Base-by-base conservation (phyloP, 2,888 invertebrate species). In the Disparrhopalites patrizii region DNA sequence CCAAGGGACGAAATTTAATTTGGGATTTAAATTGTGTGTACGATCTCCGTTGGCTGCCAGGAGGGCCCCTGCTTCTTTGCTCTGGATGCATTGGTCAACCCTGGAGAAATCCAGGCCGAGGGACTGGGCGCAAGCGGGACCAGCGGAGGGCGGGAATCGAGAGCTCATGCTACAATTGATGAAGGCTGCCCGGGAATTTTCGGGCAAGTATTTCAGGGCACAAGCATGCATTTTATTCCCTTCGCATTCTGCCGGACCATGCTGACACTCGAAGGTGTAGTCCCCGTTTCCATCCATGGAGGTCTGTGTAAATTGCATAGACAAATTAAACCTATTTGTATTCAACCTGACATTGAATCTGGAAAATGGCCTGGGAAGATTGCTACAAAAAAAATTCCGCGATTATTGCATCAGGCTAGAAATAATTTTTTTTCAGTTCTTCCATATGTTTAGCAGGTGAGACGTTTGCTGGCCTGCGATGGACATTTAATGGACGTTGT, bases 221-320 rank as follows among this genome's bases (percentile, higher is more conserved):
- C 77, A 77, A 1, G 76, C 71, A 65, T 76, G 76, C 36, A 77
- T 70, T 68, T 70, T 74, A 67, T 77, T 77, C 38, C 76, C 76
- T 23, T 72, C 70, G 62, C 77, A 77, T 69, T 77, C 77, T 18
- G 69, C 65, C 13, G 67, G 66, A 8, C 77, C 77, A 66, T 77
- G 77, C 67, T 77, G 77, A 58, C 77, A 77, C 3, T 55, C 31
- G 63, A 77, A 77, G 3, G 40, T 15, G 36, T 57, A 73, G 2
- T 62, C 52, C 20, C 70, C 75, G 38, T 71, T 56, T 33, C 52
- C 52, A 47, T 31, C 43, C 23, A 28, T 18, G 25, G 3, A 25
- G 3, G 60, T 61, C 60, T 61, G 23, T 27, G 4, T 31, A 7
- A 28, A 15, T 28, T 60, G 13, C 47, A 47, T 47, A 20, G 3